Evolutionary conservation across 2,113 vertebrate genomes (phyloP).

Genomic region (Stegastes partitus): DNA sequence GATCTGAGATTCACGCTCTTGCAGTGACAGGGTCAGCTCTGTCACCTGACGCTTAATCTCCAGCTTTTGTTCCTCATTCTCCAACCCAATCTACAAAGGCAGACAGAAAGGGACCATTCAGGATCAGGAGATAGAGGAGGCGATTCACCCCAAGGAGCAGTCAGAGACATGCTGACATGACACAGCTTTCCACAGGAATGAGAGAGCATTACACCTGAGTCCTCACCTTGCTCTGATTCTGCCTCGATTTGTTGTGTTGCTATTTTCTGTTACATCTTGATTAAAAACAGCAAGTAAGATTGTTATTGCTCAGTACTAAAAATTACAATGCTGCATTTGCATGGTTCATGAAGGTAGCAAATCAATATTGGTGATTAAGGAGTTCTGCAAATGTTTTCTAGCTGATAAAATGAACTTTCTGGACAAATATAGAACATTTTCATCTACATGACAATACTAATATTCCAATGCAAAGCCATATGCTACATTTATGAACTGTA

Average conservation of each 20-base stretch:
- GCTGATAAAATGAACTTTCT: no score
- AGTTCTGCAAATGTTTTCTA: no score
- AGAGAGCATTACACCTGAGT: slow-evolving; percentile 22
- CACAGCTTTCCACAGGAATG: background rate
- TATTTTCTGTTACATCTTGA: background rate
- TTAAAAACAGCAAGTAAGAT: background rate
- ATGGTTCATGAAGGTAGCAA: no score
- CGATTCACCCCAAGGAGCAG: slow-evolving; percentile 1
- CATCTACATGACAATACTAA: no score
- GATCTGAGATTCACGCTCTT: slow-evolving; percentile 96
- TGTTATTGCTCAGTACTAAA: no score
- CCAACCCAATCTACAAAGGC: slow-evolving; percentile 89
- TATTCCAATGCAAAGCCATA: no score
- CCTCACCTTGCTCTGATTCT: background rate
- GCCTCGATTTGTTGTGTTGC: background rate
- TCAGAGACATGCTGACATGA: slow-evolving; percentile 26
- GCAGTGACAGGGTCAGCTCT: slow-evolving; percentile 94
- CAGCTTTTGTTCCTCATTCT: slow-evolving; percentile 96
- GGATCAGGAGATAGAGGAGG: slow-evolving; percentile 14
- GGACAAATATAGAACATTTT: no score
- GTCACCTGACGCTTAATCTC: slow-evolving; percentile 96
- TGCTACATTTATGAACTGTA: no score
- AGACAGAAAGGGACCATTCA: slow-evolving; percentile 9
- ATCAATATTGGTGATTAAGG: no score
- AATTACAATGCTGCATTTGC: no score